These are phyloP conservation scores for Scaptomyza montana DNA, from an alignment of 1,140 invertebrate genomes.

Conservation along the genomic window DNA sequence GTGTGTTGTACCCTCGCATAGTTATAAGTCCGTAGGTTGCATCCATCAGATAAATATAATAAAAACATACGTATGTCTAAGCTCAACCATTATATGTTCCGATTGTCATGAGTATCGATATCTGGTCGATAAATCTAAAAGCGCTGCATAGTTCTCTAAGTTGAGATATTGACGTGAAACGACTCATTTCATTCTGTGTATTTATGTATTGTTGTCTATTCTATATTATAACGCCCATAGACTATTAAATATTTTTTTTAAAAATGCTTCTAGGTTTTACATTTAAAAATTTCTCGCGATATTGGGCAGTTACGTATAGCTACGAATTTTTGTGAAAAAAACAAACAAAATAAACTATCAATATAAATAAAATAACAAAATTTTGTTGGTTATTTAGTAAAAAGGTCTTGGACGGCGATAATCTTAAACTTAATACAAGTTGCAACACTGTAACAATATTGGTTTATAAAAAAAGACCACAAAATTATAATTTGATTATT, in stretches of 20 bases:
- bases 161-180: background rate
- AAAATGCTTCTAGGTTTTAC: slow-evolving; percentile 1
- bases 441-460: no score
- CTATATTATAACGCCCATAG: slow-evolving; percentile 2
- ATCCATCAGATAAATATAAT: background rate
- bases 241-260: background rate
- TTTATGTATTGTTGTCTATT: slow-evolving; percentile 37
- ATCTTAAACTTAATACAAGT: no score
- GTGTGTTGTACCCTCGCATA: slow-evolving; percentile 9
- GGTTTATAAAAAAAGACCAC: no score
- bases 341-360: slow-evolving; percentile 50
- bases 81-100: slow-evolving; percentile 13
- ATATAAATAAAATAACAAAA: slow-evolving; percentile 29
- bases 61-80: slow-evolving; percentile 30
- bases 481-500: no score
- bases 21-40: slow-evolving; percentile 23
- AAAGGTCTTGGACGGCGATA: no score
- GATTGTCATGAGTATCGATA: slow-evolving; percentile 5
- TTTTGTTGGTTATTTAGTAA: background rate
- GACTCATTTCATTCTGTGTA: slow-evolving; percentile 22
- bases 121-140: background rate
- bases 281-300: slow-evolving; percentile 12
- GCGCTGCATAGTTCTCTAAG: slow-evolving; percentile 4
- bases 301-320: slow-evolving; percentile 35
- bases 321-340: slow-evolving; percentile 39